Evolutionary conservation across 2,113 vertebrate species (phyloP).

Genomic region (Crotalus horridus): DNA sequence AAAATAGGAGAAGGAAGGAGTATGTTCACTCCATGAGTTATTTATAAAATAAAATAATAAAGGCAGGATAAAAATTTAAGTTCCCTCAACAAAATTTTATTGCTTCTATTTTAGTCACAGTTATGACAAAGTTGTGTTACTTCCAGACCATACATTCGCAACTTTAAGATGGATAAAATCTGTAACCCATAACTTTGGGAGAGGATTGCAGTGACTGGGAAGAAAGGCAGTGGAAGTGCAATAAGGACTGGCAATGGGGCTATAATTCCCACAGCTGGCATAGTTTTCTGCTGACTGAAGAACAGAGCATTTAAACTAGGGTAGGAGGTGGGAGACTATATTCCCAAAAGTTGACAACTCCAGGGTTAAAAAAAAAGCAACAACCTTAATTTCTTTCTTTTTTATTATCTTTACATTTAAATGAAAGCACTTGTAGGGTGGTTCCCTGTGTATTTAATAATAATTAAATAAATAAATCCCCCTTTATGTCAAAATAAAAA

Average conservation of each 20-base stretch:
- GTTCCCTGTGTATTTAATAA: neutral
- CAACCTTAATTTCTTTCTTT: neutral
- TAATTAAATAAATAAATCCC: neutral
- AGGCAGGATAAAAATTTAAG: neutral
- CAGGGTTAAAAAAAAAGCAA: neutral
- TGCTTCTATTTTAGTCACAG: too few relatives aligned
- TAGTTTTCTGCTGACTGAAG: neutral
- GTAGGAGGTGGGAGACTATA: neutral
- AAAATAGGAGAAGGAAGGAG: too few relatives aligned
- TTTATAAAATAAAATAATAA: too few relatives aligned
- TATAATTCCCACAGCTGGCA: neutral
- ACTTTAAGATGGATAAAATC: neutral
- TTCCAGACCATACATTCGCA: neutral
- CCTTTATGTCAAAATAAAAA: neutral
- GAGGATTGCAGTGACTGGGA: neutral
- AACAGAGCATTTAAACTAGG: neutral
- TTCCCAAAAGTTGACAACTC: neutral
- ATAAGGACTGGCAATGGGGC: too few relatives aligned
- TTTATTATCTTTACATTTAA: neutral
- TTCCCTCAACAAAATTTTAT: neutral
- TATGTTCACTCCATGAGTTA: too few relatives aligned
- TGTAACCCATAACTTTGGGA: neutral
- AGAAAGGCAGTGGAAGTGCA: neutral
- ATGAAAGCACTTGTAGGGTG: neutral
- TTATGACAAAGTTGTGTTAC: neutral